Conservation (phyloP, 2,113 vertebrate species). For the Noturus placidus region DNA sequence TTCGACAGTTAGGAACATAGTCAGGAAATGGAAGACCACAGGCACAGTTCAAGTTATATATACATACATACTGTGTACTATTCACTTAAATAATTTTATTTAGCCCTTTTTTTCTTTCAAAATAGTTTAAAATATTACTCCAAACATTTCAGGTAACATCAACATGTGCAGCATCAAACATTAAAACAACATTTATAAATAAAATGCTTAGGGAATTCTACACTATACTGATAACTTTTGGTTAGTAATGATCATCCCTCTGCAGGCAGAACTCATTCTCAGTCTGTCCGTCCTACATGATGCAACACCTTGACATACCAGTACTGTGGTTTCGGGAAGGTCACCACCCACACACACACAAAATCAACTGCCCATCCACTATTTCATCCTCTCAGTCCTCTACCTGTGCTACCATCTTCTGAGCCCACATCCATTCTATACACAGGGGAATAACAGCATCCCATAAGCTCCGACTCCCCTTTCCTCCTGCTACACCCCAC, state of each 20-base stretch:
- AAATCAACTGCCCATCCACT: background rate
- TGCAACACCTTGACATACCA: slow-evolving; percentile 16
- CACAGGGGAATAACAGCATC: slow-evolving; percentile 57
- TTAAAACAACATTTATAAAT: background rate
- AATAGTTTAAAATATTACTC: background rate
- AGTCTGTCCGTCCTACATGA: slow-evolving; percentile 6
- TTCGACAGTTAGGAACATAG: no score
- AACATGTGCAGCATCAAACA: background rate
- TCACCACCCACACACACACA: background rate
- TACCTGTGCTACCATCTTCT: background rate
- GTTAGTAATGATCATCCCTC: background rate
- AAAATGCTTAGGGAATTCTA: no score
- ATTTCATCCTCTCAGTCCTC: background rate
- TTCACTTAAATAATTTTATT: background rate
- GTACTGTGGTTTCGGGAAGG: background rate
- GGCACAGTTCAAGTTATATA: no score
- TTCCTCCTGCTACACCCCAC: background rate
- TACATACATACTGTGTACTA: background rate
- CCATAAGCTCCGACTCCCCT: slow-evolving; percentile 14
- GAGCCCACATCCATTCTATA: slow-evolving; percentile 37
- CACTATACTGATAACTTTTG: background rate
- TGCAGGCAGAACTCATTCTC: background rate
- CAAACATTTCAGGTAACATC: background rate
- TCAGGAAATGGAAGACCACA: no score
- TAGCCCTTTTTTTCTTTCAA: no score